Base-by-base conservation (phyloP, 2,113 vertebrate genomes). In the Glaucomys volans region DNA sequence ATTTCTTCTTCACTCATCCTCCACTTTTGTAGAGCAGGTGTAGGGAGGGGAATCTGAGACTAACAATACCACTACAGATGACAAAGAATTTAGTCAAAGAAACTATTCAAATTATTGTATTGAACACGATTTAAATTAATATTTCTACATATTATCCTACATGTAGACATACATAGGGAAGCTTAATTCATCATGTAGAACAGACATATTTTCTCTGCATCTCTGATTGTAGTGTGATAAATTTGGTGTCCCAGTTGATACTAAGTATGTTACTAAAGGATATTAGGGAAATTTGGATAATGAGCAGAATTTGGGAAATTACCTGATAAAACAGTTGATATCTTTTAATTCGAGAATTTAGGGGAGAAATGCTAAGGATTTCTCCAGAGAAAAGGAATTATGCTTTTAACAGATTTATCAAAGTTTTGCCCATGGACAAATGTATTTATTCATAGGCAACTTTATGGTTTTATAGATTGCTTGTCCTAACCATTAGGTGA, bases 351-450 rank as follows among this genome's bases (percentile, higher is more conserved):
- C 86, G 81, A 75, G 47, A 81, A 67, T 37, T 81, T 50, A 64
- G 37, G 77, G 82, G 71, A 88, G 28, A 93, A 90, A 42, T 5
- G 72, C 72, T 84, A 74, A 66, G 71, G 35, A 84, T 89, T 72
- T 83, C 47, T 80, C 8, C 32, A 50, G 62, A 83, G 59, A 42
- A 16, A 83, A 88, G 92, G 12, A 85, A 66, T 24, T 84, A 72
- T 50, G 44, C 79, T 92, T 95, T 84, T 72, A 88, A 64, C 4
- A 79, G 54, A 64, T 86, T 81, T 75, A 47, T 90, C n/a, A 47
- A 50, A 42, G 3, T 74, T 95, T 96, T 89, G 20, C 2, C 8
- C 20, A 16, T 44, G 74, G 11, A 67, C 16, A 90, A 52, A 95
- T 42, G 84, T 1, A 67, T 30, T 10, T 40, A 67, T 10, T 66